Percentiles rank a stretch among this genome's conserved stretches.
These are phyloP conservation scores for Bugula neritina DNA, from an alignment of 2,888 invertebrate genomes.

Conservation along the genomic window DNA sequence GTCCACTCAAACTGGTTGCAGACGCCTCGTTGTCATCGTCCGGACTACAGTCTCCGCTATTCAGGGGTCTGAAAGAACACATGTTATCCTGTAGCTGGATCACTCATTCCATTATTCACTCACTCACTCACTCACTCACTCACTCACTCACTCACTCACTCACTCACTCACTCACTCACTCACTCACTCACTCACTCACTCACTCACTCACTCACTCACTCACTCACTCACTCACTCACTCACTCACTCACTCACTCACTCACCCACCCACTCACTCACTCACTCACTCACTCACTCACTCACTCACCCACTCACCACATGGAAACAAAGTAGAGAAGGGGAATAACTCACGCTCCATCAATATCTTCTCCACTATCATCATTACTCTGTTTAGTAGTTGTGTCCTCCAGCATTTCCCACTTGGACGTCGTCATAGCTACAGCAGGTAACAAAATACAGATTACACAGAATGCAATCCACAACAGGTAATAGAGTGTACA, in stretches of 20 bases:
- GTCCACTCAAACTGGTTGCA: not conserved
- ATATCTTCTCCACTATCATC: conserved; percentile 37
- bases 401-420: conserved; percentile 71
- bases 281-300: conserved; percentile 29
- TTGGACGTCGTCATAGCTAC: conserved; percentile 77
- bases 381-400: conserved; percentile 44
- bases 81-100: no score
- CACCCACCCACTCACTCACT: no score
- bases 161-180: conserved; percentile 27
- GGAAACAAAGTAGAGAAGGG: no score
- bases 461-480: no score
- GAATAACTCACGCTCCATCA: conserved; percentile 36
- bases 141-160: conserved; percentile 23
- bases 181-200: conserved; percentile 28
- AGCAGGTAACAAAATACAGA: conserved; percentile 30
- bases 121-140: conserved; percentile 27
- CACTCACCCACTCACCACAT: conserved; percentile 28
- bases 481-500: no score
- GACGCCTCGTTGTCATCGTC: not conserved
- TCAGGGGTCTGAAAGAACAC: not conserved
- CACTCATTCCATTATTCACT: conserved; percentile 8
- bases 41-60: conserved; percentile 11
- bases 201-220: conserved; percentile 29
- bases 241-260: conserved; percentile 29
- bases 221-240: conserved; percentile 29